Conservation (phyloP, 2,797 vertebrate genomes). For the Sebastes nivosus region DNA sequence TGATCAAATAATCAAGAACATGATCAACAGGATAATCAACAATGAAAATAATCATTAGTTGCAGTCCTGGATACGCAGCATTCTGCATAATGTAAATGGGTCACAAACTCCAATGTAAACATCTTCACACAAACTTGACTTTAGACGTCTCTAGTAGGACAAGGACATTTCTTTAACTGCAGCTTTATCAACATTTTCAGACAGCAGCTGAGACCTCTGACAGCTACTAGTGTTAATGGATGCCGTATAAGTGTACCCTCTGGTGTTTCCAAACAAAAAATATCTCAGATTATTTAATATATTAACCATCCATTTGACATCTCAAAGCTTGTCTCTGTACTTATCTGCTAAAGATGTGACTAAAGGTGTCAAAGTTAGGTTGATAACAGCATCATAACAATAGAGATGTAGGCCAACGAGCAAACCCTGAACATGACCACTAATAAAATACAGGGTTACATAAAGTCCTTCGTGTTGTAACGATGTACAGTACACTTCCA, state of each 20-base stretch:
- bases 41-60: no score
- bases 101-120: neutral
- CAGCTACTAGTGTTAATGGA: neutral
- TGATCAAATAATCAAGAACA: no score
- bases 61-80: no score
- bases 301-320: neutral
- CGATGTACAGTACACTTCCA: neutral
- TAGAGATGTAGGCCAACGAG: neutral
- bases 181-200: constrained; percentile 9
- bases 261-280: constrained; percentile 7
- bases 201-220: constrained; percentile 37
- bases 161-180: neutral
- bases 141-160: neutral
- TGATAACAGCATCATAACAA: neutral
- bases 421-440: neutral
- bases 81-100: neutral
- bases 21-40: no score
- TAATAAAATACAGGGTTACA: neutral
- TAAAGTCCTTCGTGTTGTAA: neutral
- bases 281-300: neutral
- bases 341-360: neutral
- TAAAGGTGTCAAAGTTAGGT: neutral
- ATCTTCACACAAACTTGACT: neutral
- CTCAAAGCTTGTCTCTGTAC: neutral
- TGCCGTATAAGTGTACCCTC: constrained; percentile 7